Percentiles rank a stretch among this genome's conserved stretches.
These are phyloP conservation scores for Delichon dasypus DNA, from an alignment of 2,797 vertebrate species.

Conservation along the genomic window DNA sequence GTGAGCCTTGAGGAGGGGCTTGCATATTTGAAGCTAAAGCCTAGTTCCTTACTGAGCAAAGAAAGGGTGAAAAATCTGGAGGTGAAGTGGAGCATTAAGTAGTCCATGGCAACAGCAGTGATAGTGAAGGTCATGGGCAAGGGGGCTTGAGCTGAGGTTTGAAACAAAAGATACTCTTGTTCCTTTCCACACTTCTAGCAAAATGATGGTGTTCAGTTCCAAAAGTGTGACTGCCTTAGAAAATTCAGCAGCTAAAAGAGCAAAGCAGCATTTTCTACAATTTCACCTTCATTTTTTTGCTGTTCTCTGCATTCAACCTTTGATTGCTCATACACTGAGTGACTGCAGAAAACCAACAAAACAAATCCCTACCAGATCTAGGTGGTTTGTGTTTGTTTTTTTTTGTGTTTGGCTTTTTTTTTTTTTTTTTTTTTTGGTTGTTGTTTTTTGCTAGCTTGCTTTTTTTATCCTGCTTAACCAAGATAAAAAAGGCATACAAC, in stretches of 20 bases:
- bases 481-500: background rate
- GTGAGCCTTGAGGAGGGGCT: background rate
- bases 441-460: background rate
- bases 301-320: background rate
- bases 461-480: background rate
- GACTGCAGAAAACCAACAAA: background rate
- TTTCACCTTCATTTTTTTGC: background rate
- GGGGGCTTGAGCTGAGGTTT: background rate
- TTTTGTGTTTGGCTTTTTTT: no score
- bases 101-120: background rate
- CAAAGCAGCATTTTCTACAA: background rate
- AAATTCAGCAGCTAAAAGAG: background rate
- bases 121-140: background rate
- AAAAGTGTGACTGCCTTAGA: background rate
- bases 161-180: background rate
- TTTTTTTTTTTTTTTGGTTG: no score
- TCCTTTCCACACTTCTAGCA: background rate
- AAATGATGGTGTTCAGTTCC: background rate
- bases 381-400: no score
- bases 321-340: background rate
- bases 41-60: background rate
- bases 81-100: background rate
- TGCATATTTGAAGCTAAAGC: background rate
- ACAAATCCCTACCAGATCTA: background rate
- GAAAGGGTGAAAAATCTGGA: background rate